Evolutionary conservation across 2,888 invertebrate genomes (phyloP).

Genomic region (Rhagium mordax): DNA sequence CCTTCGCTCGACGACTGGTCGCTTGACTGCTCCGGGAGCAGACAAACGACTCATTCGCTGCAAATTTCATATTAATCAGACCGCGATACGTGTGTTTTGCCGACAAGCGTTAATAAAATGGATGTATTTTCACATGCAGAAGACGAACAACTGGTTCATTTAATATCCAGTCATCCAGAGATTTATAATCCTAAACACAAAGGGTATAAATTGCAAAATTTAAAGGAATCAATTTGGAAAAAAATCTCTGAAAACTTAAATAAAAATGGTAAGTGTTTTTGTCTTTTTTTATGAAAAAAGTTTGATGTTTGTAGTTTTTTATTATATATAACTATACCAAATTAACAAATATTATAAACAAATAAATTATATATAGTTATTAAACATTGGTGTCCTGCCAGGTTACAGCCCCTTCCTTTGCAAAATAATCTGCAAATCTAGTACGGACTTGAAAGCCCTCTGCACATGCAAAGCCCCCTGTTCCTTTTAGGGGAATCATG

Average conservation of each 20-base stretch:
- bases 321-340: neutral
- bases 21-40: too few relatives aligned
- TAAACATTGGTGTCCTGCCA: neutral
- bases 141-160: neutral
- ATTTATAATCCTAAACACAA: neutral
- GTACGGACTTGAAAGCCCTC: constrained; percentile 21
- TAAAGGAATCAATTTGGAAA: neutral
- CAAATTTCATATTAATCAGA: too few relatives aligned
- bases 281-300: neutral
- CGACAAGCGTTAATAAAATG: too few relatives aligned
- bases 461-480: constrained; percentile 22
- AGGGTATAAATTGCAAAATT: neutral
- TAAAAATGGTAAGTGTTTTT: neutral
- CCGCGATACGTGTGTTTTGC: too few relatives aligned
- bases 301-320: neutral
- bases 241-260: neutral
- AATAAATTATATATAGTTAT: neutral
- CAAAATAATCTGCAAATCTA: constrained; percentile 15
- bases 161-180: neutral
- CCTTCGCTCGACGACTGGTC: too few relatives aligned
- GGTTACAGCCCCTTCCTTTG: constrained; percentile 9
- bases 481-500: constrained; percentile 23
- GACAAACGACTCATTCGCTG: too few relatives aligned
- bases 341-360: neutral
- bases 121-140: too few relatives aligned